Evolutionary conservation across 53 echinoderm and acorn worm genomes (phyloP).

Genomic region (Paracentrotus lividus): DNA sequence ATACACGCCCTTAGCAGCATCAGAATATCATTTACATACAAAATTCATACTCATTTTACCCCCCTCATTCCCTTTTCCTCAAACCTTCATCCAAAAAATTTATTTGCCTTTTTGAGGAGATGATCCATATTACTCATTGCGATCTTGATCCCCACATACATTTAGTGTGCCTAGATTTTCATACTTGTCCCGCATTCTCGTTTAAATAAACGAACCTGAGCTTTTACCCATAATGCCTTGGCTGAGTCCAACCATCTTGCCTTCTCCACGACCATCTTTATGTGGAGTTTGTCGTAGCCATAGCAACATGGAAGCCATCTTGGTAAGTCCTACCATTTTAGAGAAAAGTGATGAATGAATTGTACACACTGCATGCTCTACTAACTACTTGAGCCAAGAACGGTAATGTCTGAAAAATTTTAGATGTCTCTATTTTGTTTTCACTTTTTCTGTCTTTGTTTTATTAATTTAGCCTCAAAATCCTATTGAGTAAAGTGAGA

Average conservation of each 20-base stretch:
- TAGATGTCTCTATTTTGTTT: conserved; percentile 46
- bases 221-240: conserved; percentile 26
- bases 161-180: neutral
- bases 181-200: neutral
- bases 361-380: conserved; percentile 72
- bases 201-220: neutral
- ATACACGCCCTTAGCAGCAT: neutral
- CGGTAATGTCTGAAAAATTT: conserved; percentile 45
- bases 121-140: neutral
- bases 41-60: neutral
- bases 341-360: conserved; percentile 7
- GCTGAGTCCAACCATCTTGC: conserved; percentile 28
- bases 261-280: conserved; percentile 20
- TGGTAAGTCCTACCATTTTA: conserved; percentile 50
- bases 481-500: neutral
- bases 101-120: neutral
- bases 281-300: conserved; percentile 55
- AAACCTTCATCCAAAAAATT: neutral
- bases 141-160: neutral
- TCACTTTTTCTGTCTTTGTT: neutral
- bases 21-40: neutral
- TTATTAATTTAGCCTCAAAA: neutral
- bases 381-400: conserved; percentile 63
- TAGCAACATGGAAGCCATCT: conserved; percentile 31
- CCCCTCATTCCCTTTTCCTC: neutral